Conservation (phyloP, 2,113 vertebrate species). For the Opisthocomus hoazin region DNA sequence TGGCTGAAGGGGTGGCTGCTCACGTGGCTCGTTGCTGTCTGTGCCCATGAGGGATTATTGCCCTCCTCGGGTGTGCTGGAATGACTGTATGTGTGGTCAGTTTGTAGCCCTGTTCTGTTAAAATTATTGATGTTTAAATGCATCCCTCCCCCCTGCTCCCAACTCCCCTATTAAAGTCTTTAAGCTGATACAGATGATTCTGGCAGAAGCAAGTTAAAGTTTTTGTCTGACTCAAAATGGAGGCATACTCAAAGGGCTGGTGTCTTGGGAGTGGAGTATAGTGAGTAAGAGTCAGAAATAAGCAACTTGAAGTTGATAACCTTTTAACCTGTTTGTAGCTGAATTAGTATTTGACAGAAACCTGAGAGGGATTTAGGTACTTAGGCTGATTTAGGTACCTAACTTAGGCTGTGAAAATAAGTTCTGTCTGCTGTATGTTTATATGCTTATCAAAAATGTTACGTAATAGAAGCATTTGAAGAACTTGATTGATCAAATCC, state of each 20-base stretch:
- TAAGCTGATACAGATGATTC: not conserved
- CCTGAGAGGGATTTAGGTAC: not conserved
- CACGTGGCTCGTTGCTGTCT: not conserved
- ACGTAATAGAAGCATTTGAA: not conserved
- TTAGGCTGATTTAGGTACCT: not conserved
- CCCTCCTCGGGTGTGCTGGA: not conserved
- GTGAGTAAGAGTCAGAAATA: not conserved
- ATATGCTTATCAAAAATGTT: not conserved
- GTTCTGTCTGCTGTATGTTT: not conserved
- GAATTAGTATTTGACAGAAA: not conserved
- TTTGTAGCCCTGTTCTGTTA: not conserved
- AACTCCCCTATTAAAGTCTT: not conserved
- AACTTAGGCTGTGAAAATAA: not conserved
- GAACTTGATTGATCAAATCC: not conserved
- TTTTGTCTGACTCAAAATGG: not conserved
- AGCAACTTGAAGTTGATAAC: not conserved
- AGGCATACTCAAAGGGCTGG: not conserved
- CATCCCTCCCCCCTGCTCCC: not conserved
- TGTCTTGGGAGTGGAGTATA: not conserved
- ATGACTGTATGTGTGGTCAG: not conserved
- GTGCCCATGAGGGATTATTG: accelerated
- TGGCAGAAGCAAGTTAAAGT: not conserved
- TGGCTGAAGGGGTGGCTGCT: not conserved
- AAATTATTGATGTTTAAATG: not conserved
- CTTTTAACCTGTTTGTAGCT: not conserved